These are phyloP conservation scores for Mobula birostris DNA, from an alignment of 2,113 vertebrate genomes.

Conservation along the genomic window DNA sequence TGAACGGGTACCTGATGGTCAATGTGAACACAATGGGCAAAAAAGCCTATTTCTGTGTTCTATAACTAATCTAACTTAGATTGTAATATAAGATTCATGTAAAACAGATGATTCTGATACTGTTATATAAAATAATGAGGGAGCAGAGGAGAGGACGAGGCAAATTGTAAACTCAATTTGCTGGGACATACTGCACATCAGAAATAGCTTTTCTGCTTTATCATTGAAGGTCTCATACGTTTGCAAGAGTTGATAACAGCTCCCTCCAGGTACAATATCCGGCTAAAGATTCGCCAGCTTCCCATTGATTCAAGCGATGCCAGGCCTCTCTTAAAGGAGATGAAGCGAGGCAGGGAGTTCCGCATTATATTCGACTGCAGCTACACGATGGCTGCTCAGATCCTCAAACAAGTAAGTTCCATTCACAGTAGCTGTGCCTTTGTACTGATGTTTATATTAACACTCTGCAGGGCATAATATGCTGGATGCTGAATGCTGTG, in stretches of 20 bases:
- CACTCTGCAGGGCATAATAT: background rate
- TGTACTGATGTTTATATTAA: background rate
- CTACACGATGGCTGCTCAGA: slow-evolving; percentile 90
- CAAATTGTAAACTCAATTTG: background rate
- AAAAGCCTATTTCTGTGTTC: no score
- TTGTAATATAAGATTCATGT: background rate
- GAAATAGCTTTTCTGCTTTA: slow-evolving; percentile 41
- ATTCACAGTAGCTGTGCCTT: background rate
- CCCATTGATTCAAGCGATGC: slow-evolving; percentile 80
- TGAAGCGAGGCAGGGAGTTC: slow-evolving; percentile 92
- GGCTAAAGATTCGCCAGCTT: slow-evolving; percentile 94
- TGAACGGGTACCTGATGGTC: no score
- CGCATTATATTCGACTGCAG: slow-evolving; percentile 98
- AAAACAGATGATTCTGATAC: background rate
- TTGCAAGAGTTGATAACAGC: slow-evolving; percentile 98
- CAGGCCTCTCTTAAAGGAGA: slow-evolving; percentile 89
- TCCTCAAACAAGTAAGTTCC: slow-evolving; percentile 81
- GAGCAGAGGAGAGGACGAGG: background rate
- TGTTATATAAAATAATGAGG: background rate
- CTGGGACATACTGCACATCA: slow-evolving; percentile 35
- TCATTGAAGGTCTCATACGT: slow-evolving; percentile 77
- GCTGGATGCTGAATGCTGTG: background rate
- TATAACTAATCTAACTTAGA: background rate
- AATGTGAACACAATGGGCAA: no score
- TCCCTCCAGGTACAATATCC: slow-evolving; percentile 90